A percentile compares a stretch with the other conserved stretches of the same genome.
Conservation (phyloP, 2,113 vertebrate species). For the Machaerirhynchus nigripectus region DNA sequence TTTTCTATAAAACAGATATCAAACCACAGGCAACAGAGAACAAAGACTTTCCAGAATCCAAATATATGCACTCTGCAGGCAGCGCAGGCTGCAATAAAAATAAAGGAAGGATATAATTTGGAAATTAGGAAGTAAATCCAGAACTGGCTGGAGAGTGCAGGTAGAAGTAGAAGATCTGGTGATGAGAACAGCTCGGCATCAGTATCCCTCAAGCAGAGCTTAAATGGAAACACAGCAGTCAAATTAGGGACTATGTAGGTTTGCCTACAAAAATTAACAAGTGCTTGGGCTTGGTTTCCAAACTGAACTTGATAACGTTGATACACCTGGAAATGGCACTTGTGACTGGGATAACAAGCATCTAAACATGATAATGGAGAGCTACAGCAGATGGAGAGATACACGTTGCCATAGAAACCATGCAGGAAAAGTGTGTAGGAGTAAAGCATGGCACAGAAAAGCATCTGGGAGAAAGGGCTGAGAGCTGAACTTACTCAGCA, state of each 20-base stretch:
- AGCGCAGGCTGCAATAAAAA: neutral
- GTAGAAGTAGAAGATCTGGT: neutral
- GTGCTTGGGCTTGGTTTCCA: neutral
- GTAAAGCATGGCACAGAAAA: neutral
- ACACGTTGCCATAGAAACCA: slow-evolving; percentile 57
- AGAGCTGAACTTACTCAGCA: neutral
- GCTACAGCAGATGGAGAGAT: slow-evolving; percentile 22
- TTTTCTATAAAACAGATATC: neutral
- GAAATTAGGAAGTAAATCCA: neutral
- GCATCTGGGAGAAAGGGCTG: neutral
- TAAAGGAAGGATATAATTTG: neutral
- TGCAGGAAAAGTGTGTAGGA: slow-evolving; percentile 34
- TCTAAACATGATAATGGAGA: neutral
- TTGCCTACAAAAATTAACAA: neutral
- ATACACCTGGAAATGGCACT: neutral
- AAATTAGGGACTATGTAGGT: neutral
- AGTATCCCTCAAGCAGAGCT: neutral
- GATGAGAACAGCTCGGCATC: neutral
- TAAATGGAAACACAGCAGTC: neutral
- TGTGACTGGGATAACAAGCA: neutral
- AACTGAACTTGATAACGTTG: neutral
- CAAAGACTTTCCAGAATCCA: neutral
- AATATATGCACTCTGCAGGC: neutral
- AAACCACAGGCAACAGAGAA: neutral
- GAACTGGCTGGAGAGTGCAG: neutral